Conservation (phyloP, 2,888 invertebrate genomes). For the Eudasyphora cyanicolor region DNA sequence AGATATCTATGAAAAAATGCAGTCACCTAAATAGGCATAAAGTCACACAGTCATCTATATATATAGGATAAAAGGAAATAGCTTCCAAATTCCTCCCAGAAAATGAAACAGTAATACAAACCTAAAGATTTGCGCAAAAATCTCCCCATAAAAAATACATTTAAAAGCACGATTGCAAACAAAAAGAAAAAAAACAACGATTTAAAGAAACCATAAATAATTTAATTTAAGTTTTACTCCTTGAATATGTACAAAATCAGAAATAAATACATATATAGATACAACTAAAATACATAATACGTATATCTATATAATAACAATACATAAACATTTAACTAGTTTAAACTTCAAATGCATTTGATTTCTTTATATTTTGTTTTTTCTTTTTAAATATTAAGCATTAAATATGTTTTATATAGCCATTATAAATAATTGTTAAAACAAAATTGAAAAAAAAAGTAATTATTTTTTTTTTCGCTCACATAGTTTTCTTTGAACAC, state of each 20-base stretch:
- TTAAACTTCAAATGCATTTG: not conserved
- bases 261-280: slow-evolving; percentile 14
- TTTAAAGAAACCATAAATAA: slow-evolving; percentile 6
- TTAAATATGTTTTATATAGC: slow-evolving; percentile 26
- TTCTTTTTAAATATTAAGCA: slow-evolving; percentile 32
- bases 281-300: not conserved
- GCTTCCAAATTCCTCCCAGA: no score
- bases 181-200: slow-evolving; percentile 41
- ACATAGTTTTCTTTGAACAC: slow-evolving; percentile 26
- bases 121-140: not conserved
- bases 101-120: slow-evolving; percentile 6
- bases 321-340: not conserved
- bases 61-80: no score
- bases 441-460: not conserved
- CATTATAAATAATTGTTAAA: slow-evolving; percentile 25
- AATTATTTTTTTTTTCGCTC: not conserved
- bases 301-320: not conserved
- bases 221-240: slow-evolving; percentile 16
- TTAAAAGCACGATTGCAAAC: not conserved
- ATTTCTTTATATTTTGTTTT: not conserved
- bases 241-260: slow-evolving; percentile 13
- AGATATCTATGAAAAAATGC: not conserved
- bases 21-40: not conserved
- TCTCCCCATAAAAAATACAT: not conserved
- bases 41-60: not conserved